These are phyloP conservation scores for Diarsia rubi DNA, from an alignment of 2,888 invertebrate genomes.

Conservation along the genomic window DNA sequence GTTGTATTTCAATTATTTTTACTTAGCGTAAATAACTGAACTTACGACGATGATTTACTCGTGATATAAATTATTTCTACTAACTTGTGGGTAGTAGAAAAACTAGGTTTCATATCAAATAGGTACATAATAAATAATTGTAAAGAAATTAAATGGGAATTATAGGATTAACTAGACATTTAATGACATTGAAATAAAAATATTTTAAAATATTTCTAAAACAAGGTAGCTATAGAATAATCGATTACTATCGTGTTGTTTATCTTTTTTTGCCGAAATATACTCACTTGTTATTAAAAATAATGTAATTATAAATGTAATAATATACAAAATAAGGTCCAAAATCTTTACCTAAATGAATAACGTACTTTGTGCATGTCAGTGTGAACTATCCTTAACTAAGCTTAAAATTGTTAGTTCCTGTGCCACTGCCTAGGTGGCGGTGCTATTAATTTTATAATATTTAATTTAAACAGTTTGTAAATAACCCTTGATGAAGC, in stretches of 20 bases:
- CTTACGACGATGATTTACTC: background rate
- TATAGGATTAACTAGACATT: background rate
- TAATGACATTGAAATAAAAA: background rate
- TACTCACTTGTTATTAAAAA: background rate
- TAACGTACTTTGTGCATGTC: background rate
- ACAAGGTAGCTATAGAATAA: conserved; percentile 1
- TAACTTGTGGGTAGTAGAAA: background rate
- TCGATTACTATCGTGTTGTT: background rate
- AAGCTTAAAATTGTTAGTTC: conserved; percentile 14
- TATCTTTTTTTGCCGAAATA: background rate
- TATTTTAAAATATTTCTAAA: background rate
- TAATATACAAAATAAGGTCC: background rate
- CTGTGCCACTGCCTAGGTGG: conserved; percentile 12
- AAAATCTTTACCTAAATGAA: background rate
- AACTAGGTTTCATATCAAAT: background rate
- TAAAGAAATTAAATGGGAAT: background rate
- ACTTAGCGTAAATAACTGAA: background rate
- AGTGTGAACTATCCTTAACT: background rate
- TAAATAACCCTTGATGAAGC: too few relatives aligned
- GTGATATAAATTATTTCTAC: conserved; percentile 8
- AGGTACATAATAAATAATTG: background rate
- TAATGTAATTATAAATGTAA: background rate
- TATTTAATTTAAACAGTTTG: background rate
- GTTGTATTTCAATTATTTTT: background rate
- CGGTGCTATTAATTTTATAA: background rate